A percentile compares a stretch with the other conserved stretches of the same genome.
Evolutionary conservation across 2,797 vertebrate species (phyloP).

Genomic region (Silurus aristotelis): DNA sequence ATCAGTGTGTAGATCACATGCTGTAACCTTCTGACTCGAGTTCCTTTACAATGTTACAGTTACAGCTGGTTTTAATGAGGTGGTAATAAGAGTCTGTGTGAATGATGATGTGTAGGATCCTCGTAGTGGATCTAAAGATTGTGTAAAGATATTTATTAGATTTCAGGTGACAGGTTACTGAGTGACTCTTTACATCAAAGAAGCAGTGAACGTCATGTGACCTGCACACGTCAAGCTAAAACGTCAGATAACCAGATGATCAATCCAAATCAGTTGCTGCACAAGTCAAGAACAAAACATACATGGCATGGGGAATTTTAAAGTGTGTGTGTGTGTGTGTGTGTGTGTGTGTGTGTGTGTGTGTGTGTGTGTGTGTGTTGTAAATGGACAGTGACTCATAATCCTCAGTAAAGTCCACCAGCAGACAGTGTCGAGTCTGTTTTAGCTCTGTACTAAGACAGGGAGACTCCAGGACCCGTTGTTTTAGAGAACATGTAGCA

Average conservation of each 20-base stretch:
- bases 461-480: background rate
- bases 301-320: too few species aligned
- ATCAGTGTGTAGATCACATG: background rate
- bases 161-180: background rate
- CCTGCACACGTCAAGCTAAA: background rate
- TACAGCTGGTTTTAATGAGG: background rate
- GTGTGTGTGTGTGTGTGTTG: constrained; percentile 22
- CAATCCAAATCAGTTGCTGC: background rate
- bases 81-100: background rate
- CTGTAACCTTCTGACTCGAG: background rate
- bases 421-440: constrained; percentile 22
- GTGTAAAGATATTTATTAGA: background rate
- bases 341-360: constrained; percentile 11
- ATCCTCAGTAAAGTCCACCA: constrained; percentile 29
- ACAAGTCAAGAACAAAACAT: background rate
- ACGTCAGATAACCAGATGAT: background rate
- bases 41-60: background rate
- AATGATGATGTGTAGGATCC: background rate
- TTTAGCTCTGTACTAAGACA: constrained; percentile 16
- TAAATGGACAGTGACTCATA: constrained; percentile 58
- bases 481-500: too few species aligned
- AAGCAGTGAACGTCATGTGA: too few species aligned
- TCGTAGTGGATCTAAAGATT: background rate
- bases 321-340: too few species aligned
- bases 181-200: background rate